A percentile compares a stretch with the other conserved stretches of the same genome.
phyloP scores from a whole-genome alignment of 2,797 vertebrate species.

The Babyrousa celebensis region DNA sequence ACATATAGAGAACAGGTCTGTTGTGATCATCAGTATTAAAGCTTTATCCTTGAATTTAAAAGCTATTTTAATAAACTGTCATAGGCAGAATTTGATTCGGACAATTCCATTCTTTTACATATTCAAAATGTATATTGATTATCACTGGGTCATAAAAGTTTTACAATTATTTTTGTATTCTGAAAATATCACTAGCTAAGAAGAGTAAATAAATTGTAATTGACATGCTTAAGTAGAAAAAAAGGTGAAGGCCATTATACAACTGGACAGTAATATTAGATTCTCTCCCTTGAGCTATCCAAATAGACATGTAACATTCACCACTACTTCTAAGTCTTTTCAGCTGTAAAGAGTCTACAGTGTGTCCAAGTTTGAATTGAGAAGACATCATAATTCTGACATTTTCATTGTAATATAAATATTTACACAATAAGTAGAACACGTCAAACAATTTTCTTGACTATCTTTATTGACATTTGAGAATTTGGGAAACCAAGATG shows the following conservation, averaged over 20 bases:
- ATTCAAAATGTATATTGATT: not conserved
- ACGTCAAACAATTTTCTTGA: not conserved
- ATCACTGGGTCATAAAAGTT: not conserved
- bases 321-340: not conserved
- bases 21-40: not conserved
- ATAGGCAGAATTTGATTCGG: not conserved
- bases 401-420: not conserved
- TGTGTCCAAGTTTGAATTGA: not conserved
- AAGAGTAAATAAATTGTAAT: not conserved
- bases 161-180: not conserved
- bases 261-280: not conserved
- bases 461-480: not conserved
- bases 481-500: not conserved
- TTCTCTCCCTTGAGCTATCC: not conserved
- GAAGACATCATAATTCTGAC: not conserved
- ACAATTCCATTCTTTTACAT: not conserved
- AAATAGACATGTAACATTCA: not conserved
- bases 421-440: not conserved
- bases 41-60: slow-evolving; percentile 34
- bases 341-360: not conserved
- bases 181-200: not conserved
- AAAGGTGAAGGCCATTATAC: not conserved
- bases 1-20: not conserved
- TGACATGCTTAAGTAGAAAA: not conserved
- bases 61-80: not conserved